Percentiles rank a stretch among this genome's conserved stretches.
These are phyloP conservation scores for Panopea generosa DNA, from an alignment of 2,888 invertebrate genomes.

Conservation along the genomic window DNA sequence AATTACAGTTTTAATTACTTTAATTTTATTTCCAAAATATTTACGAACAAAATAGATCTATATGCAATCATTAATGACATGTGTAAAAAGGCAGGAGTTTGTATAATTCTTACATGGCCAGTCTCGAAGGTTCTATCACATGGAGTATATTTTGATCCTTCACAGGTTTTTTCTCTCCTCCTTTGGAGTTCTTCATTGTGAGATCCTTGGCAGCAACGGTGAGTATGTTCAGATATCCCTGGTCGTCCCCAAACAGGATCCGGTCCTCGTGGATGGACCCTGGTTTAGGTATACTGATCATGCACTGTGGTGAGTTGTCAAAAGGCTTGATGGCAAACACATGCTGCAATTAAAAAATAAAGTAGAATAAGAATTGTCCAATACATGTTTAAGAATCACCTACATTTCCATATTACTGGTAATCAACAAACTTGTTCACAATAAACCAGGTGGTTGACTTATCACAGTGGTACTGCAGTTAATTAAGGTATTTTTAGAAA, in stretches of 20 bases:
- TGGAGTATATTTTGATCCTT: constrained; percentile 68
- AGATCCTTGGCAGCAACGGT: constrained; percentile 81
- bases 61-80: no score
- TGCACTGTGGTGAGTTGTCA: constrained; percentile 82
- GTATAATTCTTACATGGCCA: constrained; percentile 81
- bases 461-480: no score
- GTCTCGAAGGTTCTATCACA: constrained; percentile 79
- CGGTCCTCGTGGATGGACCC: constrained; percentile 76
- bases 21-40: no score
- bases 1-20: no score
- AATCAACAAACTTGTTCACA: no score
- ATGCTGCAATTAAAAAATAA: constrained; percentile 76
- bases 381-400: background rate
- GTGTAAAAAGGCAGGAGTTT: no score
- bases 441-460: no score
- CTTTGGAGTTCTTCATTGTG: constrained; percentile 80
- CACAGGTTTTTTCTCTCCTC: constrained; percentile 69
- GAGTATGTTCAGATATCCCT: constrained; percentile 82
- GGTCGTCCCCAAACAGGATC: constrained; percentile 83
- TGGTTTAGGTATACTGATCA: constrained; percentile 75
- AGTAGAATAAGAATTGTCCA: background rate
- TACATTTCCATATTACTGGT: no score
- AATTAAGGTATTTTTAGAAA: no score
- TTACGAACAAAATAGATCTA: no score
- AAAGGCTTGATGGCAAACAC: constrained; percentile 83